phyloP scores from a whole-genome alignment of 2,797 vertebrate genomes.

The Mus caroli region DNA sequence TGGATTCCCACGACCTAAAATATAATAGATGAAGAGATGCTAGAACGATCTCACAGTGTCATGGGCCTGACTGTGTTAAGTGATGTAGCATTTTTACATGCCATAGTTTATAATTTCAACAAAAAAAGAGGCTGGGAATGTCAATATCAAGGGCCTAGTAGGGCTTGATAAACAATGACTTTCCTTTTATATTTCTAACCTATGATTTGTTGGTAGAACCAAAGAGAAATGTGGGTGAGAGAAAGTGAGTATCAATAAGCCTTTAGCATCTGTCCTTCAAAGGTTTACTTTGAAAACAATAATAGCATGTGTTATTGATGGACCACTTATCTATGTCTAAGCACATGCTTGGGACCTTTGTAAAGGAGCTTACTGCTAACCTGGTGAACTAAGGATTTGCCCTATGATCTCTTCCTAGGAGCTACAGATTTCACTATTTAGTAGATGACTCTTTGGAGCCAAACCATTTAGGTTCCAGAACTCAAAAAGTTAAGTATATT shows the following conservation, averaged over 20 bases:
- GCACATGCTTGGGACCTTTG: not conserved
- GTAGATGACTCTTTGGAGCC: not conserved
- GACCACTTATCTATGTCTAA: not conserved
- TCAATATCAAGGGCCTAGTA: not conserved
- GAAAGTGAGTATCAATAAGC: not conserved
- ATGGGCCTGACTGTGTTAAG: not conserved
- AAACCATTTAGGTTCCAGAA: not conserved
- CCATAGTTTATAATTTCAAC: not conserved
- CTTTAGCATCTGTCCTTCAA: constrained; percentile 10
- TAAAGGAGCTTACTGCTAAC: not conserved
- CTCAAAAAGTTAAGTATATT: not conserved
- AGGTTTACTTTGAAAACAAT: not conserved
- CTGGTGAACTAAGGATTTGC: not conserved
- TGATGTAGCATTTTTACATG: not conserved
- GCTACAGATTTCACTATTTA: not conserved
- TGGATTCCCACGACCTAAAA: not conserved
- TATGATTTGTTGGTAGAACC: not conserved
- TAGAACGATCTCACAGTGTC: not conserved
- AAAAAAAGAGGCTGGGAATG: not conserved
- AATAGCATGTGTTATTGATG: not conserved
- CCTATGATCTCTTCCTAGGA: not conserved
- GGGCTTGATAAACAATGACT: not conserved
- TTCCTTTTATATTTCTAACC: constrained; percentile 40
- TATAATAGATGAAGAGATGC: not conserved
- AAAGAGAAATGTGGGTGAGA: constrained; percentile 7